phyloP scores from a whole-genome alignment of 1,140 invertebrate species.

The Eupeodes corollae region DNA sequence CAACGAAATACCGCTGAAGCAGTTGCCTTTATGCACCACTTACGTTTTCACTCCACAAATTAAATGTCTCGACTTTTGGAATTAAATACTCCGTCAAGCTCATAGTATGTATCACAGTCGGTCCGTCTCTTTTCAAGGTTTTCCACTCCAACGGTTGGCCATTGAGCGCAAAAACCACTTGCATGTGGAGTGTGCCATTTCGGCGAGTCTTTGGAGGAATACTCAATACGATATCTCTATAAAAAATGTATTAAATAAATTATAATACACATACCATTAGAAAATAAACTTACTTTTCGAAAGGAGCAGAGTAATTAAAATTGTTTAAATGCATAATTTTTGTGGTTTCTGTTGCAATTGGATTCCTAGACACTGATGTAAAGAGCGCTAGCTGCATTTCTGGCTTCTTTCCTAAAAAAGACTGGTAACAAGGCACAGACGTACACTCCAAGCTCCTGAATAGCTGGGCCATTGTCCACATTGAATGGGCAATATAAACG shows the following conservation, averaged over 20 bases:
- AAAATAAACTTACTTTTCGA: conserved; percentile 27
- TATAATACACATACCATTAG: not conserved
- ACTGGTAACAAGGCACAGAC: conserved; percentile 47
- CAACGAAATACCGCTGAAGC: too few species aligned
- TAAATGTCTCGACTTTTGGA: conserved; percentile 63
- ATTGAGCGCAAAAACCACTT: conserved; percentile 46
- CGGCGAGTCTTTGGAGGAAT: conserved; percentile 57
- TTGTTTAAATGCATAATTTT: conserved; percentile 34
- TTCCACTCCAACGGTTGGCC: conserved; percentile 42
- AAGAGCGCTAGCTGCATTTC: conserved; percentile 47
- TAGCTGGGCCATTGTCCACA: conserved; percentile 59
- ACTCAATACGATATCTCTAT: conserved; percentile 47
- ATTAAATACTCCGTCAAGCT: conserved; percentile 56
- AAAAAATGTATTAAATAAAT: conserved; percentile 7
- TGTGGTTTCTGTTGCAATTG: conserved; percentile 33
- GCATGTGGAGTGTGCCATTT: conserved; percentile 66
- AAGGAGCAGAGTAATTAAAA: conserved; percentile 44
- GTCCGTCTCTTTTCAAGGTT: conserved; percentile 42
- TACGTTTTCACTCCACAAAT: conserved; percentile 52
- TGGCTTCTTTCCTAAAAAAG: conserved; percentile 44
- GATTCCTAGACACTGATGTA: conserved; percentile 42
- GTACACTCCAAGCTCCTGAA: conserved; percentile 59
- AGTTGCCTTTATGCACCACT: too few species aligned
- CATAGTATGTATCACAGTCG: conserved; percentile 44
- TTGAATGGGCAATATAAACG: conserved; percentile 57